Evolutionary conservation across 2,113 vertebrate species (phyloP).

Genomic region (Vidua macroura): DNA sequence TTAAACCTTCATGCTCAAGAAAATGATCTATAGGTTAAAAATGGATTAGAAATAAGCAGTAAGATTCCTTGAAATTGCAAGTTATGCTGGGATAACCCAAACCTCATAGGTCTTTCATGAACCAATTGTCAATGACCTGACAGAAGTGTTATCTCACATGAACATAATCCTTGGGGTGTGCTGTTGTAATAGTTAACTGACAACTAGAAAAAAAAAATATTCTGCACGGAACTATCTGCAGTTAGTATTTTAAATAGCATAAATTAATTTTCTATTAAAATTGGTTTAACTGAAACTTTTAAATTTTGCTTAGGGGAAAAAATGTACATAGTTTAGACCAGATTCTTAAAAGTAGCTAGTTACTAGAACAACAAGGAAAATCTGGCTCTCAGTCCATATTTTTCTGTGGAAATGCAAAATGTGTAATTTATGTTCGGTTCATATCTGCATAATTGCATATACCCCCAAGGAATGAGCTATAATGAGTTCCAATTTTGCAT

Average conservation of each 20-base stretch:
- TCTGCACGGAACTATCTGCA: background rate
- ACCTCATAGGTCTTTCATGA: background rate
- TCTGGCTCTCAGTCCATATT: background rate
- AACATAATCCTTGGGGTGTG: background rate
- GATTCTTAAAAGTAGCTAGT: background rate
- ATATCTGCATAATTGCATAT: background rate
- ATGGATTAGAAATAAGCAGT: background rate
- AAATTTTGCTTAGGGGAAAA: background rate
- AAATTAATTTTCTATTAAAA: background rate
- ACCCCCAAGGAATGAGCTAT: background rate
- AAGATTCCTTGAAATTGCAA: background rate
- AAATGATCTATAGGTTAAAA: background rate
- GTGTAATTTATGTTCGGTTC: background rate
- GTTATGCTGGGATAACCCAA: background rate
- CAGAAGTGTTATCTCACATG: background rate
- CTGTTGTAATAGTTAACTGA: background rate
- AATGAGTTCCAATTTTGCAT: background rate
- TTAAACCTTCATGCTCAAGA: background rate
- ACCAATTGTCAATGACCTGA: background rate
- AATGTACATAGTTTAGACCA: background rate
- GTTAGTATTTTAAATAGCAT: background rate
- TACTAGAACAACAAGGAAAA: background rate
- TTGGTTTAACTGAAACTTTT: background rate
- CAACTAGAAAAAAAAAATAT: background rate
- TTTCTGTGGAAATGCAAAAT: slow-evolving; percentile 5